Evolutionary conservation across 2,797 vertebrate species (phyloP), one percentile per base, ranked within the genome.

Genomic region (Diceros bicornis): DNA sequence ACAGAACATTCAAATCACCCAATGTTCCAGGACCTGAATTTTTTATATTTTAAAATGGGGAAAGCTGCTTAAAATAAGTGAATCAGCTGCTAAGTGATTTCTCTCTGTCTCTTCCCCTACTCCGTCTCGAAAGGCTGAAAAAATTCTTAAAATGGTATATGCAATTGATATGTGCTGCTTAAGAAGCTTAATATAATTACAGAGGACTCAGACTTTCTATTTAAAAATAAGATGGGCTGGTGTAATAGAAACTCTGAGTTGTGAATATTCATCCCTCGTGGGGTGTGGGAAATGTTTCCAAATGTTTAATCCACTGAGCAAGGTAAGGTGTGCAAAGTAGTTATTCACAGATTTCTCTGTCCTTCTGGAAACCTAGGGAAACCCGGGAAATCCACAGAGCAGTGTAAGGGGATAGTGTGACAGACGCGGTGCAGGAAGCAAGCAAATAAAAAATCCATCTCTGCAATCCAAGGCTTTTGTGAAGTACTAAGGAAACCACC

Each of bases 1-100:
- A 95, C 47, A 97, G 90, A 98, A 97, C 59, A 97, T 94, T 82
- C 69, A 94, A 97, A 97, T 96, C 84, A 97, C 44, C 59, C 91
- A 95, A 71, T 96, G 72, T 97, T 98, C 87, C 57, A 97, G 83
- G 75, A 97, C 85, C 27, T 95, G 50, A 94, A 96, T 97, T 97
- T 93, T 97, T 95, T 94, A 83, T 95, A 98, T 98, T 98, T 97
- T 96, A 84, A 98, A 98, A 98, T 91, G 96, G 96, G 20, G 94
- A 98, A 98, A 98, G 96, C 84, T 98, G 93, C 94, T 98, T 98
- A 98, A 98, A 98, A 91, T 98, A 98, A 97, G 89, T 64, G 74
- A 72, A 96, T 96, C 91, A 10, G 13, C 93, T 95, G 94, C 93
- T 91, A 98, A 97, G 98, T 97, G 20, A 98, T 98, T 98, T 97